These are phyloP conservation scores for Myxocyprinus asiaticus DNA, from an alignment of 2,113 vertebrate species.

Conservation along the genomic window DNA sequence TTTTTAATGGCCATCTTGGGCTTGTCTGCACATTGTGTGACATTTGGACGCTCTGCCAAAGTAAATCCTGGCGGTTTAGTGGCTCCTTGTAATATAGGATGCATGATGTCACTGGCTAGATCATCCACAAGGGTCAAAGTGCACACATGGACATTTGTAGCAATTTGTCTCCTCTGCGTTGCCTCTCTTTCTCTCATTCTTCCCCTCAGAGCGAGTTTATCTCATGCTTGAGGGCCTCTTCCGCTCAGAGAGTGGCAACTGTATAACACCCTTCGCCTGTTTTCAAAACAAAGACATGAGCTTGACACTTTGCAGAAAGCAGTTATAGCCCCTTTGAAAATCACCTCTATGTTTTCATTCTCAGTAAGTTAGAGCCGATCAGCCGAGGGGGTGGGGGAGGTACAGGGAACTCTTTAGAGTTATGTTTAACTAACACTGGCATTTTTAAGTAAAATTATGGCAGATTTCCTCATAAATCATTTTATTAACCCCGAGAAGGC, in stretches of 20 bases:
- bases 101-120: conserved; percentile 47
- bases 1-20: not conserved
- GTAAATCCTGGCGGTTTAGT: conserved; percentile 31
- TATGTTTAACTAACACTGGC: conserved; percentile 41
- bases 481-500: conserved; percentile 24
- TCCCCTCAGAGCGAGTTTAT: not conserved
- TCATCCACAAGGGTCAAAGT: conserved; percentile 31
- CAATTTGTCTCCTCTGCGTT: conserved; percentile 33
- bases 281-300: conserved; percentile 38
- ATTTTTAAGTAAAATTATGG: conserved; percentile 13
- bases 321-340: conserved; percentile 21
- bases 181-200: not conserved
- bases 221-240: conserved; percentile 21
- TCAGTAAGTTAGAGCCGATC: not conserved
- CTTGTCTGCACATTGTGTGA: conserved; percentile 3
- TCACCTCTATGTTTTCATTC: conserved; percentile 27
- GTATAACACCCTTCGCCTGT: conserved; percentile 33
- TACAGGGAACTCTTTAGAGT: conserved; percentile 9
- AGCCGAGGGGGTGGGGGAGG: not conserved
- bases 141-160: conserved; percentile 46
- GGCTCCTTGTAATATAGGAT: conserved; percentile 2
- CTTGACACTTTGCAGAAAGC: conserved; percentile 11
- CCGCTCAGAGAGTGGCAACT: conserved; percentile 27
- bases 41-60: conserved; percentile 29
- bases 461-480: conserved; percentile 33